A percentile compares a stretch with the other conserved stretches of the same genome.
phyloP scores from a whole-genome alignment of 2,888 invertebrate genomes.

The Meandrusa payeni region DNA sequence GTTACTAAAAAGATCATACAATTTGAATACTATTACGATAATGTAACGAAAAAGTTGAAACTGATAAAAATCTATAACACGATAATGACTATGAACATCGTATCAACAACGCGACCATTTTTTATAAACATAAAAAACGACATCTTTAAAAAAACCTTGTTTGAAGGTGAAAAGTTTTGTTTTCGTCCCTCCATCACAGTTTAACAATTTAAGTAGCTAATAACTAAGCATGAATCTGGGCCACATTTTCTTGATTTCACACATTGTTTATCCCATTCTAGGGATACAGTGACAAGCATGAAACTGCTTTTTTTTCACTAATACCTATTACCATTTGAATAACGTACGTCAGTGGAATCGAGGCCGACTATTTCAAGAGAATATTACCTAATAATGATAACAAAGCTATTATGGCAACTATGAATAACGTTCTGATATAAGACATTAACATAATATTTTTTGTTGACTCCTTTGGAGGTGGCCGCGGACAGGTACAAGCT shows the following conservation, averaged over 20 bases:
- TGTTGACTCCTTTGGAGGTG: slow-evolving; percentile 72
- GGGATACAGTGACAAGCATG: slow-evolving; percentile 46
- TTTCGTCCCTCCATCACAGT: not conserved
- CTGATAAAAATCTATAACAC: too few species aligned
- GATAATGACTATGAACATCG: too few species aligned
- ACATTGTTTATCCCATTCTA: slow-evolving; percentile 28
- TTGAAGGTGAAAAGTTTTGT: not conserved
- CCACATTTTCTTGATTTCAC: slow-evolving; percentile 24
- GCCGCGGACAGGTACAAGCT: slow-evolving; percentile 75
- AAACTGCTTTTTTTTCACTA: slow-evolving; percentile 38
- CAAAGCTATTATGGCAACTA: slow-evolving; percentile 75
- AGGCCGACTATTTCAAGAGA: slow-evolving; percentile 59
- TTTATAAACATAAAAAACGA: not conserved
- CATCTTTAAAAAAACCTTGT: not conserved
- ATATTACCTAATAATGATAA: slow-evolving; percentile 73
- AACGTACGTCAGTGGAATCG: slow-evolving; percentile 26
- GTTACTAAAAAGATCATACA: too few species aligned
- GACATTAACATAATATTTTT: slow-evolving; percentile 78
- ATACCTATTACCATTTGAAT: slow-evolving; percentile 46
- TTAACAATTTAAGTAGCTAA: slow-evolving; percentile 11
- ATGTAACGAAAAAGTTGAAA: too few species aligned
- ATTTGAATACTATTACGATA: too few species aligned
- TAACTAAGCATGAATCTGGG: slow-evolving; percentile 24
- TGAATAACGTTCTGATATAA: slow-evolving; percentile 73
- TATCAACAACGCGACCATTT: too few species aligned